phyloP scores from a whole-genome alignment of 2,888 invertebrate species.

The Drosophila anomalata region DNA sequence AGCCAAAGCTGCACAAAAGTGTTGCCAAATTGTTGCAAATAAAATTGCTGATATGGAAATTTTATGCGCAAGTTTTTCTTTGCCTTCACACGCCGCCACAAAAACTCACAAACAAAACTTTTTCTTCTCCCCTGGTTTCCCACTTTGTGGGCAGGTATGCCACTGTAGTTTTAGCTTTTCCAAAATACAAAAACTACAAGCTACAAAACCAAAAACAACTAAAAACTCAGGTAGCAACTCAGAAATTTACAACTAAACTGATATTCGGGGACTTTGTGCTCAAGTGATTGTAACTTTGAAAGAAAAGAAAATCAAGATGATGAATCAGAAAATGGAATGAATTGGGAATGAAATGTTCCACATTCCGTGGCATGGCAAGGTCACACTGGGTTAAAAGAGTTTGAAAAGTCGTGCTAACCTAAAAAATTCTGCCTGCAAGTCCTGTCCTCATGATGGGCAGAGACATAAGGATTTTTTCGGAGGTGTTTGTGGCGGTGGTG shows the following conservation, averaged over 20 bases:
- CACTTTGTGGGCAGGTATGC: not conserved
- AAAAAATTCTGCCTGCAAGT: not conserved
- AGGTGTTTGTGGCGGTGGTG: not conserved
- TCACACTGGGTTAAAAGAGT: not conserved
- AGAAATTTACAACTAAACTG: not conserved
- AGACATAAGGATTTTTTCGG: not conserved
- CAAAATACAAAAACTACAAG: not conserved
- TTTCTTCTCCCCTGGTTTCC: not conserved
- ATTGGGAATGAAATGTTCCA: not conserved
- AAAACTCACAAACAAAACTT: constrained; percentile 28
- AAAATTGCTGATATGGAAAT: constrained; percentile 78
- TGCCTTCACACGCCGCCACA: constrained; percentile 36
- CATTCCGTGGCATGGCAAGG: not conserved
- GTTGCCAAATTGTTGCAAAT: constrained; percentile 79
- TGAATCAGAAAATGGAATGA: not conserved
- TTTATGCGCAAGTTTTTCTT: constrained; percentile 64
- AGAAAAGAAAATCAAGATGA: not conserved
- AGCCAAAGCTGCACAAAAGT: constrained; percentile 61
- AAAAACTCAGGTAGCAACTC: not conserved
- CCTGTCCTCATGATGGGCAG: constrained; percentile 15
- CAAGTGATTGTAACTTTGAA: not conserved
- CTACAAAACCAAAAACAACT: too few species aligned
- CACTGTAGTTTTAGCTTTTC: not conserved
- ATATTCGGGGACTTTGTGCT: not conserved
- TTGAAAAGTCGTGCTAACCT: too few species aligned